Evolutionary conservation across 2,888 invertebrate species (phyloP), one percentile per base, ranked within the genome.

Genomic region (Pseudanteris insignis): DNA sequence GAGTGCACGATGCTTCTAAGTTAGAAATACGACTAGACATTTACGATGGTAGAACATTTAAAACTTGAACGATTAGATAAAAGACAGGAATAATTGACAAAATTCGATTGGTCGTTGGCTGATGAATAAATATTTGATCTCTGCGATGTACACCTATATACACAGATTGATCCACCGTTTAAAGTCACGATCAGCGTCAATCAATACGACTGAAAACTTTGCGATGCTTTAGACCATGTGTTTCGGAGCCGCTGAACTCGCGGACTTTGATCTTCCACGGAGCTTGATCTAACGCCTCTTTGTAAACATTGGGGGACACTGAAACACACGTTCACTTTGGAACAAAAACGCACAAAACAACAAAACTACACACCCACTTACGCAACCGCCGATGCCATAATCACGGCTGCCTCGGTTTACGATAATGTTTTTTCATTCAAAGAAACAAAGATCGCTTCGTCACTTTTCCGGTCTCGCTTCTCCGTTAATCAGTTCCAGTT

Each of bases 11-110:
- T n/a, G 10, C 24, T 29, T 12, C 32, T 32, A 33, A n/a, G n/a
- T n/a, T n/a, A n/a, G n/a, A 54, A 47, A 43, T 48, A 46, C 55
- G 61, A 53, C 38, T 64, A 68, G 70, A 70, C 66, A 66, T 65
- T 66, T 65, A 68, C 54, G 63, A 66, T 69, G 70, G 70, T 71
- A 60, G 70, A 70, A 71, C 65, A 69, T 67, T 67, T 68, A 53
- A 72, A 71, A 71, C 66, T 69, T 72, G 55, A 72, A 73, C 66
- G 67, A 72, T 69, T 67, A 65, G 44, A 28, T 32, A 46, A 43
- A 36, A 62, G 59, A 59, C 41, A 65, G 62, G 70, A 68, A 63
- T 77, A 77, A 77, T 77, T 77, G 77, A 77, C 77, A 70, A 53
- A 60, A 68, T 70, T 73, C 69, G 66, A 64, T 71, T 71, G 67